Conservation (phyloP, 2,797 vertebrate species). For the Schizopygopsis pylzovi region DNA sequence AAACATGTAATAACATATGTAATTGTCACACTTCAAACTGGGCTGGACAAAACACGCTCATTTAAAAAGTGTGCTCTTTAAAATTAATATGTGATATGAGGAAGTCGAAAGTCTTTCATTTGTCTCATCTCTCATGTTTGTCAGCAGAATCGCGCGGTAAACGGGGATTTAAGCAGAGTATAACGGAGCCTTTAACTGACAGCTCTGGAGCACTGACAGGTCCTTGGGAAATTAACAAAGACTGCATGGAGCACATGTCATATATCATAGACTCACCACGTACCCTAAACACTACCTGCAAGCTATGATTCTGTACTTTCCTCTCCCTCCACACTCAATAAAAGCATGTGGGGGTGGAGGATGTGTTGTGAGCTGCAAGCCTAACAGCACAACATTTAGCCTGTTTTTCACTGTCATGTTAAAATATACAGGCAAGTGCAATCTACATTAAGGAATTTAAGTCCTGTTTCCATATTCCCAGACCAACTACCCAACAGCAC, state of each 20-base stretch:
- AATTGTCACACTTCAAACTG: background rate
- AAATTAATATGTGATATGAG: slow-evolving; percentile 7
- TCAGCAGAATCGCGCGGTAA: slow-evolving; percentile 73
- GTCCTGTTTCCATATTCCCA: slow-evolving; percentile 61
- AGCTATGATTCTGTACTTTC: slow-evolving; percentile 82
- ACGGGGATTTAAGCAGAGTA: slow-evolving; percentile 74
- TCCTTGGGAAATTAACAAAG: slow-evolving; percentile 80
- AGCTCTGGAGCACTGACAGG: slow-evolving; percentile 75
- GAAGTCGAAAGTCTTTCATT: slow-evolving; percentile 17
- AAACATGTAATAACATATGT: background rate
- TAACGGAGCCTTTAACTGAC: slow-evolving; percentile 76
- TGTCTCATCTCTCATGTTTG: slow-evolving; percentile 59
- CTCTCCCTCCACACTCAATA: slow-evolving; percentile 68
- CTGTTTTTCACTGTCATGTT: slow-evolving; percentile 69
- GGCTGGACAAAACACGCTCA: background rate
- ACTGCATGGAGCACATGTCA: slow-evolving; percentile 83
- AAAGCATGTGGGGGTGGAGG: slow-evolving; percentile 61
- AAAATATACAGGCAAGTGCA: slow-evolving; percentile 56
- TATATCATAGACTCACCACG: slow-evolving; percentile 82
- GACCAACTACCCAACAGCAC: slow-evolving; percentile 56
- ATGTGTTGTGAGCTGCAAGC: slow-evolving; percentile 62
- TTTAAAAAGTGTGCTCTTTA: background rate
- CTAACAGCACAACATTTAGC: slow-evolving; percentile 76
- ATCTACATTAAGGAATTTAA: slow-evolving; percentile 59
- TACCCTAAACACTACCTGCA: slow-evolving; percentile 79